phyloP scores from a whole-genome alignment of 2,797 vertebrate species.

The Acanthornis magna region DNA sequence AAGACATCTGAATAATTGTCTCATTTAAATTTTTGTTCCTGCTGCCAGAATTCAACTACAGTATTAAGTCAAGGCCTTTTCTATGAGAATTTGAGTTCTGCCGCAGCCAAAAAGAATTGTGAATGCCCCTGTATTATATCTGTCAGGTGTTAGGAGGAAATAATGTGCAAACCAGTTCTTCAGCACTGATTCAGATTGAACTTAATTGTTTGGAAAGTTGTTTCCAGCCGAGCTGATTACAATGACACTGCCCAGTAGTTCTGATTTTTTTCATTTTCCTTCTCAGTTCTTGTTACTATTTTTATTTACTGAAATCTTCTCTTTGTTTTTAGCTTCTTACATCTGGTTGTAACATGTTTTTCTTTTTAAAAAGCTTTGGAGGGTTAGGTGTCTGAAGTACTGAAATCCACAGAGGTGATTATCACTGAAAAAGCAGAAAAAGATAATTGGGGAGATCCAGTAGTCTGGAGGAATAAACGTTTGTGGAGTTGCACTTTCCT shows the following conservation, averaged over 20 bases:
- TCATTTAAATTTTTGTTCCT: background rate
- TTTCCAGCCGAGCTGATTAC: background rate
- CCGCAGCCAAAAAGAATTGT: background rate
- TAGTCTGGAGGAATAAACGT: background rate
- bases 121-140: background rate
- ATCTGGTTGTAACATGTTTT: background rate
- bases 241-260: background rate
- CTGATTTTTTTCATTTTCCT: background rate
- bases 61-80: background rate
- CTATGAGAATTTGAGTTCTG: background rate
- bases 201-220: background rate
- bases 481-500: background rate
- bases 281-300: background rate
- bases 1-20: background rate
- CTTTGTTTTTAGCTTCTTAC: background rate
- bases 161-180: background rate
- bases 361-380: background rate
- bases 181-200: background rate
- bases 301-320: background rate
- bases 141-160: background rate
- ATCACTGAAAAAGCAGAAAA: background rate
- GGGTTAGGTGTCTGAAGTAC: background rate
- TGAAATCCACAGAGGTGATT: background rate
- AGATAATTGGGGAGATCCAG: background rate
- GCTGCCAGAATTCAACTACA: background rate